Base-by-base conservation (phyloP, 2,888 invertebrate genomes). In the Prosopocoilus inquinatus region DNA sequence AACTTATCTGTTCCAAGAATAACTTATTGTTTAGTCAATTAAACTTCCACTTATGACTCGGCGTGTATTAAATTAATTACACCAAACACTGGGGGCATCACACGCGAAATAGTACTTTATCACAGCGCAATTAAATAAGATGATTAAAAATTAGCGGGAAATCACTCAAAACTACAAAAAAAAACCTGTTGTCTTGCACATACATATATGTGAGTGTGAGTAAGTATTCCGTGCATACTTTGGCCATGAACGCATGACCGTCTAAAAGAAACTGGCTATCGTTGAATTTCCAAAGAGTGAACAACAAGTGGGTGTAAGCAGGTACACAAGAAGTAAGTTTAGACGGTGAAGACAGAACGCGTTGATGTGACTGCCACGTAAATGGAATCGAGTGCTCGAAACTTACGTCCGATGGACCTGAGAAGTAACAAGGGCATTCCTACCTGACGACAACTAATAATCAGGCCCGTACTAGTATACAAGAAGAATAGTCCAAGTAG, bases 341-440 rank as follows among this genome's bases (percentile, higher is more conserved):
- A 47, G 59, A 53, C 53, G 38, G 33, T 3, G 38, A 60, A 39
- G 35, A 50, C 35, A 34, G 28, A 46, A 38, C 33, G 32, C 46
- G 47, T 43, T 7, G 9, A 3, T 28, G 20, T 28, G 45, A 53
- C 50, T 36, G 16, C 15, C 13, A 45, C n/a, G 48, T 48, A 28
- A 28, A 28, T 28, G 3, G 20, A 28, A 28, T 3, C 5, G 51
- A 16, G 15, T 32, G 48, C 52, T 73, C 72, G 16, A 71, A 64
- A 68, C 57, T 74, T 70, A 51, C 57, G 61, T 71, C 69, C 71
- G 52, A 62, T 66, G 60, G 67, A 61, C 66, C 71, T 72, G 62
- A 63, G 60, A 60, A 69, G 66, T 72, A 66, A 57, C 67, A 61
- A 64, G 66, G 67, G 73, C 67, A 74, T 75, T 74, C 74, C 70